phyloP scores from a whole-genome alignment of 2,797 vertebrate species.

The Pelobates cultripes region DNA sequence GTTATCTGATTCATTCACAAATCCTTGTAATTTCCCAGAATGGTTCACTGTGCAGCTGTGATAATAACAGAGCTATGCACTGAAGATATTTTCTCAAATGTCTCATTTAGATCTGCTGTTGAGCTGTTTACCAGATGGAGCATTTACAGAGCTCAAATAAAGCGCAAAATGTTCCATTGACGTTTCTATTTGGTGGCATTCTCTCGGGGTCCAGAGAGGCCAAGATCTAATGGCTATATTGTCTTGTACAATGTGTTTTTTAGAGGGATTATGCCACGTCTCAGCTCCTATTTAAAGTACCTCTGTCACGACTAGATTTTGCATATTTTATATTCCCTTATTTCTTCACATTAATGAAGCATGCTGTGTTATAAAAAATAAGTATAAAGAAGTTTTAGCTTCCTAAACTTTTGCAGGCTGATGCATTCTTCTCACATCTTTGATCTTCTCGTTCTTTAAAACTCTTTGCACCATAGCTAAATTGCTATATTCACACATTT shows the following conservation, averaged over 20 bases:
- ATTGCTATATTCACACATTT: too few relatives aligned
- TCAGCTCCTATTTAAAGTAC: too few relatives aligned
- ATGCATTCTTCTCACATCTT: too few relatives aligned
- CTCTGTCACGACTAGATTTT: too few relatives aligned
- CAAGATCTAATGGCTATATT: neutral
- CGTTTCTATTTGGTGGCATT: neutral
- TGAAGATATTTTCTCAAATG: slow-evolving; percentile 40
- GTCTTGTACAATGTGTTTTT: neutral
- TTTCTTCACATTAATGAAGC: too few relatives aligned
- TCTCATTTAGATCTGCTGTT: slow-evolving; percentile 33
- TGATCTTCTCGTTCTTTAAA: too few relatives aligned
- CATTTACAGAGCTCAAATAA: slow-evolving; percentile 27
- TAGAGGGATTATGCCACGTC: too few relatives aligned
- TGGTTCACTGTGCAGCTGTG: slow-evolving; percentile 41
- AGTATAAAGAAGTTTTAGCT: too few relatives aligned
- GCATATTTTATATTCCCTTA: too few relatives aligned
- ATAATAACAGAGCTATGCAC: slow-evolving; percentile 41
- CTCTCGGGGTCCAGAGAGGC: slow-evolving; percentile 9
- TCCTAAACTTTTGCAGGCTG: too few relatives aligned
- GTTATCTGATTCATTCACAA: slow-evolving; percentile 38
- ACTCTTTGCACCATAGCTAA: too few relatives aligned
- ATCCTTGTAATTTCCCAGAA: slow-evolving; percentile 33
- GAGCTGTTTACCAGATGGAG: slow-evolving; percentile 37
- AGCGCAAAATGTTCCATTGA: slow-evolving; percentile 15
- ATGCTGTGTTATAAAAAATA: too few relatives aligned